phyloP scores from a whole-genome alignment of 2,797 vertebrate species.

The Bradypus variegatus region DNA sequence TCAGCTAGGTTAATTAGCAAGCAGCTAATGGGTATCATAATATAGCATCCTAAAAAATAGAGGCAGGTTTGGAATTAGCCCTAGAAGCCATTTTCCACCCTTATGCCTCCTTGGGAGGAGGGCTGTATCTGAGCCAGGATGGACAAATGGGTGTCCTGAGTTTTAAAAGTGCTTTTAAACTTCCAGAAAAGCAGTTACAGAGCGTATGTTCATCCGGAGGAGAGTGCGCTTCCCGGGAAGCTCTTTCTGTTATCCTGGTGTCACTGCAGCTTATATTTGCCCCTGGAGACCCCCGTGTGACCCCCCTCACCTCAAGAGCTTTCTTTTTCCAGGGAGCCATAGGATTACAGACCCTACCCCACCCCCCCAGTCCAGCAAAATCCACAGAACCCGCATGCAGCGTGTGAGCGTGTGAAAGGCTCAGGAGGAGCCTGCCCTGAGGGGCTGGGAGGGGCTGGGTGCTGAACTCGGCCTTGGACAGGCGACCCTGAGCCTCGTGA shows the following conservation, averaged over 20 bases:
- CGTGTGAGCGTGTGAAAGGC: neutral
- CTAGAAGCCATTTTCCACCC: neutral
- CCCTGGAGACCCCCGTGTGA: neutral
- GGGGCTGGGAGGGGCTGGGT: neutral
- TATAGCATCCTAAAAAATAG: neutral
- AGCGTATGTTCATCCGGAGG: neutral
- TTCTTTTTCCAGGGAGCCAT: neutral
- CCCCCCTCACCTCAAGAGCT: neutral
- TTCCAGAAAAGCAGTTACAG: neutral
- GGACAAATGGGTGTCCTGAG: neutral
- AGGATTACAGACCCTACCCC: neutral
- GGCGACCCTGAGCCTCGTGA: neutral
- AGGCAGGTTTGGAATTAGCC: neutral
- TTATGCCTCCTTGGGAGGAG: neutral
- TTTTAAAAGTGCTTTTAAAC: neutral
- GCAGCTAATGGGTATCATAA: neutral
- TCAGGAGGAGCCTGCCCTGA: neutral
- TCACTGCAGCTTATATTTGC: neutral
- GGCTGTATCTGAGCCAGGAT: neutral
- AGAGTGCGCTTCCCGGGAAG: neutral
- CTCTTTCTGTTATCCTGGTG: neutral
- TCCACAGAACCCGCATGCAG: rapidly evolving
- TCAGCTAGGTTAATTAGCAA: slow-evolving; percentile 26
- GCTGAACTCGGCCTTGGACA: neutral
- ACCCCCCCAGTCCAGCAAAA: neutral